phyloP scores from a whole-genome alignment of 2,888 invertebrate genomes.

The Saturnia japonica region DNA sequence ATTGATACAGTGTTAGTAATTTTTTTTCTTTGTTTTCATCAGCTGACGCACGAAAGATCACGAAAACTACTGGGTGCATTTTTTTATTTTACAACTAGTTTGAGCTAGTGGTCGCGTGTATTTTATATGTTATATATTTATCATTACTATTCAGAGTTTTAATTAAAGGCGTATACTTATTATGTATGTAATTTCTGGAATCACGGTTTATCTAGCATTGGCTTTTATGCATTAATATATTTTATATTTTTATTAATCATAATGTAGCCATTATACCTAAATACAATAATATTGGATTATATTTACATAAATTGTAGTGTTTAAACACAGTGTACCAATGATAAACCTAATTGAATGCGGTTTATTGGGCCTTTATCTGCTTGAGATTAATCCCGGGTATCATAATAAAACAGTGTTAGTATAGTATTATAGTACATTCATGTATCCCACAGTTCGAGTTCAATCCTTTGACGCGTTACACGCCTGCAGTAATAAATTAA shows the following conservation, averaged over 20 bases:
- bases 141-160: not conserved
- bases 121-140: not conserved
- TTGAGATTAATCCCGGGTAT: not conserved
- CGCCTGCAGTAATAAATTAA: slow-evolving; percentile 34
- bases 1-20: not conserved
- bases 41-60: not conserved
- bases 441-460: slow-evolving; percentile 6
- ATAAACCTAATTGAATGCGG: not conserved
- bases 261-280: not conserved
- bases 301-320: not conserved
- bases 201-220: not conserved
- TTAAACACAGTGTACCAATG: not conserved
- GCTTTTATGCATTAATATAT: not conserved
- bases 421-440: not conserved
- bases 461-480: slow-evolving; percentile 15
- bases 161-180: no score
- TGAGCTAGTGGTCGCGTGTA: not conserved
- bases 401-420: slow-evolving; percentile 9
- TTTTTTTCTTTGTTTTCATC: not conserved
- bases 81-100: not conserved
- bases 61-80: not conserved
- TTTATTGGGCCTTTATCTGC: slow-evolving; percentile 6
- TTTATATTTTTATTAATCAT: not conserved
- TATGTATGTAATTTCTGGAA: no score
- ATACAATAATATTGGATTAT: not conserved